phyloP scores from a whole-genome alignment of 2,113 vertebrate genomes.

The Caloenas nicobarica region DNA sequence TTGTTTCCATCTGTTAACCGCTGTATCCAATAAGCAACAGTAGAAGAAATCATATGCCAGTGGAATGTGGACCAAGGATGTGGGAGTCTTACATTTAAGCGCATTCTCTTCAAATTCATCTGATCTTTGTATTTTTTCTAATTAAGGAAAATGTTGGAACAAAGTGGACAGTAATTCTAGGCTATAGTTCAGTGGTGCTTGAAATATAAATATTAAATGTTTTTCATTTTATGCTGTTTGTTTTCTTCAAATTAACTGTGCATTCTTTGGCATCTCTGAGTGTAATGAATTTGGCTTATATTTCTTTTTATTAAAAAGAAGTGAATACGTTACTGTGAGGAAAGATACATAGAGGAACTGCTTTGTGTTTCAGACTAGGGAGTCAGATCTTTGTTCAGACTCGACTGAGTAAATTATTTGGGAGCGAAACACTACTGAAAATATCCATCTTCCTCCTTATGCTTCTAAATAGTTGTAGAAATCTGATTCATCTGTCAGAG shows the following conservation, averaged over 20 bases:
- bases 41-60: not conserved
- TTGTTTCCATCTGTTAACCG: not conserved
- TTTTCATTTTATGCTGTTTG: not conserved
- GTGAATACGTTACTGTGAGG: not conserved
- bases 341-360: not conserved
- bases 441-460: not conserved
- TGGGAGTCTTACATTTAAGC: not conserved
- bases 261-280: not conserved
- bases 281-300: not conserved
- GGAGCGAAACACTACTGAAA: not conserved
- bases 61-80: rapidly evolving
- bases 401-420: not conserved
- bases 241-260: not conserved
- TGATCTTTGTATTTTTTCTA: not conserved
- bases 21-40: not conserved
- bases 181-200: not conserved
- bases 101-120: not conserved
- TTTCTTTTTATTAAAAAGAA: not conserved
- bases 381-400: not conserved
- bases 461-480: not conserved
- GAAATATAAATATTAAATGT: not conserved
- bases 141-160: not conserved
- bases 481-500: not conserved
- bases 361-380: not conserved
- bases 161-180: not conserved